Evolutionary conservation across 1,140 invertebrate species (phyloP).

Genomic region (Drosophila sproati): DNA sequence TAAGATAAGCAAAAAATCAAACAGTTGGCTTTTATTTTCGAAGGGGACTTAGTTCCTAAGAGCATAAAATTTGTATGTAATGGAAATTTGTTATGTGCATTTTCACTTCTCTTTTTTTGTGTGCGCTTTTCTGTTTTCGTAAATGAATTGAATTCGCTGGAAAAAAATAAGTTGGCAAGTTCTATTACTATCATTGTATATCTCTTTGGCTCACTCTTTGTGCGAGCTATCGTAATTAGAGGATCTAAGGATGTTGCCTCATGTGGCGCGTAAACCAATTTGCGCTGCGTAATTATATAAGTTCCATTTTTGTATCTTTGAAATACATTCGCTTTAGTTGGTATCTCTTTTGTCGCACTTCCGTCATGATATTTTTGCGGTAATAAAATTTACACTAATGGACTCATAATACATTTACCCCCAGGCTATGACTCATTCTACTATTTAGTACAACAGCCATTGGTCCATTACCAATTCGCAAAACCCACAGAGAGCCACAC

Average conservation of each 20-base stretch:
- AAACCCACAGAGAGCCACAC: conserved; percentile 39
- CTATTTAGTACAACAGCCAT: background rate
- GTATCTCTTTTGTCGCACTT: conserved; percentile 16
- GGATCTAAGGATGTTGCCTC: conserved; percentile 33
- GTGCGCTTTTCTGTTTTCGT: conserved; percentile 1
- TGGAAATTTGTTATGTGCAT: conserved; percentile 38
- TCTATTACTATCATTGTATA: background rate
- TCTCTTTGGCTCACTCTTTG: background rate
- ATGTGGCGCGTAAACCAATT: conserved; percentile 68
- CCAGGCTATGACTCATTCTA: conserved; percentile 41
- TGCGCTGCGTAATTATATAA: conserved; percentile 67
- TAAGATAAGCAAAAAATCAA: conserved; percentile 71
- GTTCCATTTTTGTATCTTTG: conserved; percentile 35
- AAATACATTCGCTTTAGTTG: conserved; percentile 14
- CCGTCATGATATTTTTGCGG: conserved; percentile 36
- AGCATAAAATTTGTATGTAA: conserved; percentile 40
- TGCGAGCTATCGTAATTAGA: conserved; percentile 50
- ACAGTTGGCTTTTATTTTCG: conserved; percentile 46
- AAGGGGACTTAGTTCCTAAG: background rate
- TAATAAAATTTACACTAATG: conserved; percentile 78
- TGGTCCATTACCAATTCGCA: conserved; percentile 25
- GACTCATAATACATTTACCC: conserved; percentile 61
- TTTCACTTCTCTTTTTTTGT: conserved; percentile 8
- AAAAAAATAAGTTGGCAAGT: background rate
- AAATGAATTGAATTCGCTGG: conserved; percentile 40